phyloP scores from a whole-genome alignment of 1,140 invertebrate species.

The Ceratoteleas bidentatus region DNA sequence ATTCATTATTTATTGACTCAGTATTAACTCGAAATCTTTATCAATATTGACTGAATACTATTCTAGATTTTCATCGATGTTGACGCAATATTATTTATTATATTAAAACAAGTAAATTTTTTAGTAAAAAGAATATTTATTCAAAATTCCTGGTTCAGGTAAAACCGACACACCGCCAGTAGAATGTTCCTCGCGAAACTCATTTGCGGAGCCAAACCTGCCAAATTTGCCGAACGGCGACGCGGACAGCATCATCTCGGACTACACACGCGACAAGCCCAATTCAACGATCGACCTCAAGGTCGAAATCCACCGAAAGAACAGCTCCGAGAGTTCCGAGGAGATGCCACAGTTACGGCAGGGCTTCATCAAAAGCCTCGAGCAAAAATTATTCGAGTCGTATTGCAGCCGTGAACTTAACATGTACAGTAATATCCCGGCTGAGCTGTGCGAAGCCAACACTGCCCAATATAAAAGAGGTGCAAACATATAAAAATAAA shows the following conservation, averaged over 20 bases:
- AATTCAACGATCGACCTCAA: constrained; percentile 88
- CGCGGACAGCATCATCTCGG: constrained; percentile 80
- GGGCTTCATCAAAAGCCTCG: constrained; percentile 36
- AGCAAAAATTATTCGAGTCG: constrained; percentile 22
- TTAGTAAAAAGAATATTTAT: no score
- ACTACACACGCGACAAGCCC: constrained; percentile 79
- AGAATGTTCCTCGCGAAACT: constrained; percentile 84
- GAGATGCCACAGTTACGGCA: constrained; percentile 77
- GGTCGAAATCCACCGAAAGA: constrained; percentile 95
- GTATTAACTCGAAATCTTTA: no score
- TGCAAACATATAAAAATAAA: not conserved
- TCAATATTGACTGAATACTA: no score
- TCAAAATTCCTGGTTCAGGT: constrained; percentile 60
- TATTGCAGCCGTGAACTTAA: constrained; percentile 27
- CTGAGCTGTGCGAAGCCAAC: constrained; percentile 10
- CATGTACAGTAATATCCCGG: constrained; percentile 3
- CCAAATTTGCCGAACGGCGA: constrained; percentile 75
- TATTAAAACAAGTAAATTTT: no score
- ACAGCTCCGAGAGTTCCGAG: constrained; percentile 92
- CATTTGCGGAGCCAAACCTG: constrained; percentile 77
- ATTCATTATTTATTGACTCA: no score
- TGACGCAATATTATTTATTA: no score
- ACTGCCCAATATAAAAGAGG: constrained; percentile 24
- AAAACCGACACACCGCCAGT: constrained; percentile 83
- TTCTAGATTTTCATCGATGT: no score